Evolutionary conservation across 2,113 vertebrate genomes (phyloP).

Genomic region (Sebastes fasciatus): DNA sequence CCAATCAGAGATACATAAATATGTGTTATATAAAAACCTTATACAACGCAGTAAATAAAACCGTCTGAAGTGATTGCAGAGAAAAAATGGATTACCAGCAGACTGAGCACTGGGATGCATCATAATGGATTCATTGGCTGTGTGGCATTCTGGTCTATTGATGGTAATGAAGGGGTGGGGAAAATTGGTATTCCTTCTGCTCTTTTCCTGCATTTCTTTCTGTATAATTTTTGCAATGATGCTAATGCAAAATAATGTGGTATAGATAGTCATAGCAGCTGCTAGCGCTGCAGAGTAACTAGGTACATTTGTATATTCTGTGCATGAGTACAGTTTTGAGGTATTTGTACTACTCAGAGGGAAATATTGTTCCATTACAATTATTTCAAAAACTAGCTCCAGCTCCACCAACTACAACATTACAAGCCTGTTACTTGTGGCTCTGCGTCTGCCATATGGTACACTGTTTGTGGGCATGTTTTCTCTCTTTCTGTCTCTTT

Average conservation of each 20-base stretch:
- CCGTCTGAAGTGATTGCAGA: slow-evolving; percentile 7
- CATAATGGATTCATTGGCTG: neutral
- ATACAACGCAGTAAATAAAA: neutral
- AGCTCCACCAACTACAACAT: neutral
- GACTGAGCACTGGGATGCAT: neutral
- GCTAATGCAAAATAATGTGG: neutral
- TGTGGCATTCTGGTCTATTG: neutral
- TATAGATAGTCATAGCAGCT: slow-evolving; percentile 9
- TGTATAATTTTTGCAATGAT: slow-evolving; percentile 4
- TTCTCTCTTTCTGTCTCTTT: no score
- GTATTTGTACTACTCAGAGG: neutral
- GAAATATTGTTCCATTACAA: neutral
- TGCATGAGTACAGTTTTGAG: neutral
- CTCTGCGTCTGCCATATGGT: neutral
- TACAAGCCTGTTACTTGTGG: neutral
- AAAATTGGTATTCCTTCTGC: neutral
- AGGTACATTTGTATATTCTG: neutral
- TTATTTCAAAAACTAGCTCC: neutral
- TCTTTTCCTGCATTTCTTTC: neutral
- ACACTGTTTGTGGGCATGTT: neutral
- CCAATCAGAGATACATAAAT: neutral
- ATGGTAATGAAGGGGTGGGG: neutral
- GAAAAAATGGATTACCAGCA: slow-evolving; percentile 9
- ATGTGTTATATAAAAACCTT: neutral
- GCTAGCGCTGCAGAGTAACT: neutral